Conservation (phyloP, 1,140 invertebrate genomes). For the Hyles vespertilio region DNA sequence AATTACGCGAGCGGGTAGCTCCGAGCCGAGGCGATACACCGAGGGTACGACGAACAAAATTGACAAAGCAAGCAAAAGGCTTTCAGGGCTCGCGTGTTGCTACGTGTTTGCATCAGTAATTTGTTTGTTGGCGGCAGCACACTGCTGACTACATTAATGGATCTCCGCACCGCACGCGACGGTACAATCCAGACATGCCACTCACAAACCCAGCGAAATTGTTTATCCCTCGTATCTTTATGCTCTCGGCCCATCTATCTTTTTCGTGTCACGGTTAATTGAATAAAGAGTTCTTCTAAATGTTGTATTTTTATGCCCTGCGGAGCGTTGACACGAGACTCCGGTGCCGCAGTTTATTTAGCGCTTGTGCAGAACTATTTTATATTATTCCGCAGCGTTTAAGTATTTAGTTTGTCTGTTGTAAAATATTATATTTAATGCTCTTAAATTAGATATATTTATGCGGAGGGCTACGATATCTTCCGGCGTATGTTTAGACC, state of each 20-base stretch:
- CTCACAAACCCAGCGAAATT: slow-evolving; percentile 13
- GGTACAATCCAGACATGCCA: slow-evolving; percentile 31
- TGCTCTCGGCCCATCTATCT: not conserved
- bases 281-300: too few species aligned
- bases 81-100: slow-evolving; percentile 67
- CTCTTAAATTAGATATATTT: too few species aligned
- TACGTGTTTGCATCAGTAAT: slow-evolving; percentile 72
- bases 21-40: slow-evolving; percentile 34
- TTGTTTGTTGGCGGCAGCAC: slow-evolving; percentile 68
- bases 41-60: slow-evolving; percentile 43
- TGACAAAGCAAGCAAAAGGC: slow-evolving; percentile 70
- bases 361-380: too few species aligned
- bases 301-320: too few species aligned
- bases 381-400: too few species aligned
- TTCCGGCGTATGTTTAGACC: too few species aligned
- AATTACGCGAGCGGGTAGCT: slow-evolving; percentile 51
- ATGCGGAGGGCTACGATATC: too few species aligned
- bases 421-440: too few species aligned
- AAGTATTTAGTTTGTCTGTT: too few species aligned
- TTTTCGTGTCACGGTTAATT: not conserved
- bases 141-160: slow-evolving; percentile 67
- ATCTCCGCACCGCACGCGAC: slow-evolving; percentile 55
- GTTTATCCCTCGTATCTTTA: not conserved
- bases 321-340: too few species aligned
- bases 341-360: too few species aligned